Conservation (phyloP, 2,797 vertebrate genomes). For the Lutjanus campechanus region DNA sequence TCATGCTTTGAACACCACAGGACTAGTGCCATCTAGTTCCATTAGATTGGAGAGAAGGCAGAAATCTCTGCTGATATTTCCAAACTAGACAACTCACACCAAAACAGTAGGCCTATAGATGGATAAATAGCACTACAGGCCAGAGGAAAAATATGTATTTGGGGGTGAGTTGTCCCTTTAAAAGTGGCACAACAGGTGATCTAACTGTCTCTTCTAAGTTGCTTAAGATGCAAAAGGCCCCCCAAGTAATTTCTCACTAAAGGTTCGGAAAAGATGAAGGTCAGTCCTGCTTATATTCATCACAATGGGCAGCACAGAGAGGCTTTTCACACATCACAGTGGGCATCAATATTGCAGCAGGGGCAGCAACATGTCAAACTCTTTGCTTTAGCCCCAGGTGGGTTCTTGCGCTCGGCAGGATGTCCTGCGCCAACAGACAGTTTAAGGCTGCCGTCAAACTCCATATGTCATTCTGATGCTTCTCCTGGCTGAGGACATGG, state of each 20-base stretch:
- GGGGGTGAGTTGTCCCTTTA: background rate
- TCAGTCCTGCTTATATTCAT: conserved; percentile 9
- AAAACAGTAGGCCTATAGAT: no score
- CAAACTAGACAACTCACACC: no score
- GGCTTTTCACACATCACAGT: conserved; percentile 53
- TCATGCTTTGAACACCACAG: no score
- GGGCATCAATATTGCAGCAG: conserved; percentile 63
- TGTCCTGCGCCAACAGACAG: conserved; percentile 48
- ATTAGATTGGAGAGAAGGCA: no score
- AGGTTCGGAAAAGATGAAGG: background rate
- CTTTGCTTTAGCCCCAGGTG: conserved; percentile 52
- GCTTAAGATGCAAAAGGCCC: background rate
- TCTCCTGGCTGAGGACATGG: conserved; percentile 39
- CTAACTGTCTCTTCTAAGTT: background rate
- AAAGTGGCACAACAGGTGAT: background rate
- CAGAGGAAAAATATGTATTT: no score
- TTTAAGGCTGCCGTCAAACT: conserved; percentile 63
- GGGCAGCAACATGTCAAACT: conserved; percentile 53
- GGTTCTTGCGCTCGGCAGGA: conserved; percentile 48
- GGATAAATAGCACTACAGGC: no score
- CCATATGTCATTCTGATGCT: conserved; percentile 51
- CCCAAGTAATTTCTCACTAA: background rate
- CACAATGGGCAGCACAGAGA: conserved; percentile 23
- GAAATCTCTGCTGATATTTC: no score
- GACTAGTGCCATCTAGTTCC: no score